Percentiles rank a stretch among this genome's conserved stretches.
phyloP scores from a whole-genome alignment of 2,888 invertebrate genomes.

The Bursaphelenchus okinawaensis region DNA sequence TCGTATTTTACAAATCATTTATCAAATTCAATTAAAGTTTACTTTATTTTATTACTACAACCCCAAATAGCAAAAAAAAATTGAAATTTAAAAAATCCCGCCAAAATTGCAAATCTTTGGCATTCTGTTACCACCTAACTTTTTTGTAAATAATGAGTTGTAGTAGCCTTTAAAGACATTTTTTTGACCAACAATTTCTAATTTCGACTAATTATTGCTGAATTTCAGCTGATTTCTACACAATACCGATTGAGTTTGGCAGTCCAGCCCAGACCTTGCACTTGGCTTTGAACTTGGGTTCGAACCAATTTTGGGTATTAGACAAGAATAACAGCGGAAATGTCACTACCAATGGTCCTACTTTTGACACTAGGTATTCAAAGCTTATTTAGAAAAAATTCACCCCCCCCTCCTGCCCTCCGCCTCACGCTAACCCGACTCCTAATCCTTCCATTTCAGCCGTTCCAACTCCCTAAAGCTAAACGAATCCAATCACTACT shows the following conservation, averaged over 20 bases:
- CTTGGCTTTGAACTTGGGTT: not conserved
- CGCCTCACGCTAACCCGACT: not conserved
- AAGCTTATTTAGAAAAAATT: too few relatives aligned
- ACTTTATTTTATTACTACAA: too few relatives aligned
- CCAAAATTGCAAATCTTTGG: too few relatives aligned
- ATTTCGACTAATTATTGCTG: not conserved
- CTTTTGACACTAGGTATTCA: not conserved
- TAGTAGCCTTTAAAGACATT: too few relatives aligned
- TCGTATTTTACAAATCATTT: too few relatives aligned
- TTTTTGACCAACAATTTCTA: too few relatives aligned
- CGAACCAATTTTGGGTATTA: not conserved
- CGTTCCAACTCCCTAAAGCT: not conserved
- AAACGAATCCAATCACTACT: not conserved
- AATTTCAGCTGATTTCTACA: not conserved
- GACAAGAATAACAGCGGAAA: not conserved
- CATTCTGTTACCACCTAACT: too few relatives aligned
- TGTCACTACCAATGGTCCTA: not conserved
- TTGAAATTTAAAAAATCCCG: too few relatives aligned
- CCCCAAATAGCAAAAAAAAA: too few relatives aligned
- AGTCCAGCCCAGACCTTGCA: not conserved
- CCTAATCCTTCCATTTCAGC: not conserved
- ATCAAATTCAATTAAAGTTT: too few relatives aligned
- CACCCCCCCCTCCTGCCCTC: too few relatives aligned
- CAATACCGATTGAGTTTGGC: not conserved
- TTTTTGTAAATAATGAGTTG: too few relatives aligned